Conservation (phyloP, 2,113 vertebrate species). For the Bubalus kerabau region DNA sequence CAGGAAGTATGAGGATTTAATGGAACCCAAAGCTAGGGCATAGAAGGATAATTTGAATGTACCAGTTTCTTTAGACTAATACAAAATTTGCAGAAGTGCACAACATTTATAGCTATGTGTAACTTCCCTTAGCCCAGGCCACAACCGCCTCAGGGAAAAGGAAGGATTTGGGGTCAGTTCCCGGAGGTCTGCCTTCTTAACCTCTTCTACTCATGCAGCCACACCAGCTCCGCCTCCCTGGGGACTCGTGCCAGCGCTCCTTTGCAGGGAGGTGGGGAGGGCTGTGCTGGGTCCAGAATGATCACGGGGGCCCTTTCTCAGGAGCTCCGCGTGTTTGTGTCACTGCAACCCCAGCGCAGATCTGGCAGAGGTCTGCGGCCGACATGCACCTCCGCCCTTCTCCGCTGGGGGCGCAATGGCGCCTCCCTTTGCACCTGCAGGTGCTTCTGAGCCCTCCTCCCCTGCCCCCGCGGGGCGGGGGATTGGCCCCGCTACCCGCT, state of each 20-base stretch:
- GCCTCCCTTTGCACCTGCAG: no score
- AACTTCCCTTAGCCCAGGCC: background rate
- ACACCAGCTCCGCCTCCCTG: background rate
- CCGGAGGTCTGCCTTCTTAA: background rate
- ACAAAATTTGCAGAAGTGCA: background rate
- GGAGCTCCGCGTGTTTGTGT: background rate
- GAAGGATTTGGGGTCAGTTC: background rate
- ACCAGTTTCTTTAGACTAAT: background rate
- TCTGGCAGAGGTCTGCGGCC: background rate
- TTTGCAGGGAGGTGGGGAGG: background rate
- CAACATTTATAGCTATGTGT: background rate
- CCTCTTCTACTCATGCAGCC: background rate
- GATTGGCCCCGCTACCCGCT: rapidly evolving
- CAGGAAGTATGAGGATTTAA: background rate
- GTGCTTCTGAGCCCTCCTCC: no score
- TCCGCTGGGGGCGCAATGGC: rapidly evolving
- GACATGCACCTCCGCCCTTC: background rate
- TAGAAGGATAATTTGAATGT: background rate
- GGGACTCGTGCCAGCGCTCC: background rate
- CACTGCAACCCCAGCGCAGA: background rate
- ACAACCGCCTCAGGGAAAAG: background rate
- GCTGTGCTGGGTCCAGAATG: no score
- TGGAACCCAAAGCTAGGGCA: background rate
- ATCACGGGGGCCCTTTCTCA: background rate
- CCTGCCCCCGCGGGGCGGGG: rapidly evolving